Percentiles rank a stretch among this genome's conserved stretches.
These are phyloP conservation scores for Dusona sp. DNA, from an alignment of 2,888 invertebrate species.

Conservation along the genomic window DNA sequence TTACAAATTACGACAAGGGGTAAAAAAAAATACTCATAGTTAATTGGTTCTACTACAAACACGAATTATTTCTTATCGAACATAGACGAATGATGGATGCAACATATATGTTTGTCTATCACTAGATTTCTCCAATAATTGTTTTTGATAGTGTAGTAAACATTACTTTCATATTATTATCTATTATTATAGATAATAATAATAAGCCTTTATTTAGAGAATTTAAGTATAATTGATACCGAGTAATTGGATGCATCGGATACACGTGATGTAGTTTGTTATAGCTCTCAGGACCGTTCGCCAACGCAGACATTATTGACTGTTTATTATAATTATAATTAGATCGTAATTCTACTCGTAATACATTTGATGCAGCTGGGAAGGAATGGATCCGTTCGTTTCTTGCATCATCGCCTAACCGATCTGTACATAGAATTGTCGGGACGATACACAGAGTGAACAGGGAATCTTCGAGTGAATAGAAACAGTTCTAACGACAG, in stretches of 20 bases:
- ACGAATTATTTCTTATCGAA: too few relatives aligned
- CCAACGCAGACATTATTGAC: conserved; percentile 15
- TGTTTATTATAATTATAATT: conserved; percentile 4
- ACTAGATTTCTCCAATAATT: background rate
- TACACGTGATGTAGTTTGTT: background rate
- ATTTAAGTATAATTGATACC: background rate
- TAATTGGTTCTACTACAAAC: too few relatives aligned
- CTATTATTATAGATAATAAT: too few relatives aligned
- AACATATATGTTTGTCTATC: too few relatives aligned
- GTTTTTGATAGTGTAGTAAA: background rate
- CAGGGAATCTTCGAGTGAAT: conserved; percentile 5
- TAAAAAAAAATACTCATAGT: too few relatives aligned
- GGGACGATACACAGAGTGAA: background rate
- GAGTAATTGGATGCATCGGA: background rate
- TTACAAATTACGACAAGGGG: too few relatives aligned
- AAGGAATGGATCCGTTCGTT: conserved; percentile 25
- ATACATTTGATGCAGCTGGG: conserved; percentile 28
- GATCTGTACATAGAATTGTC: conserved; percentile 15
- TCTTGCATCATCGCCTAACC: conserved; percentile 21
- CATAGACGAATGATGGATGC: too few relatives aligned
- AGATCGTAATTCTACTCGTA: conserved; percentile 9
- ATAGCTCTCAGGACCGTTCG: background rate
- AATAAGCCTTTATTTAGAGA: too few relatives aligned
- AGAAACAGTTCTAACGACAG: background rate
- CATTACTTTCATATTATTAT: background rate